Evolutionary conservation across 2,888 invertebrate species (phyloP).

Genomic region (Tanytarsus gracilentus): DNA sequence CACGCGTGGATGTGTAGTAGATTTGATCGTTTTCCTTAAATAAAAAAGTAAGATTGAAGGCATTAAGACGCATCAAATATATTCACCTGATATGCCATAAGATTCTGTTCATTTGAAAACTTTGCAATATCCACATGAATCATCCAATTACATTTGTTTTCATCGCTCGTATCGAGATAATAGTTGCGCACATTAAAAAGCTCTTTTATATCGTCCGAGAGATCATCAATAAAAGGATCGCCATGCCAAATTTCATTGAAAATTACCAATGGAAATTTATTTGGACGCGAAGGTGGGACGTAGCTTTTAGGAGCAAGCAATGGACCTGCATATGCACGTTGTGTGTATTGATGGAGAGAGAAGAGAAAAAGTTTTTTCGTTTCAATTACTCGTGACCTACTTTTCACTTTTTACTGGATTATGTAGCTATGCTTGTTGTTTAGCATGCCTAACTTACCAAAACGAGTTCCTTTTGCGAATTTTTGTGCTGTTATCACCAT

Average conservation of each 20-base stretch:
- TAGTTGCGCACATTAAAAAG: conserved; percentile 30
- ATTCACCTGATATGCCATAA: conserved; percentile 30
- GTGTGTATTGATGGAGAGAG: no score
- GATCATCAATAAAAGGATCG: conserved; percentile 27
- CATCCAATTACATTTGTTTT: conserved; percentile 31
- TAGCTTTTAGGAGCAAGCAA: conserved; percentile 30
- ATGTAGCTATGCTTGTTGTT: neutral
- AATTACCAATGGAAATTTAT: conserved; percentile 30
- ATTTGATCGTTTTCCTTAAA: conserved; percentile 31
- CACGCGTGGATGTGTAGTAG: conserved; percentile 30
- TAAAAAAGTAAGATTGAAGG: neutral
- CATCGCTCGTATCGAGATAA: conserved; percentile 31
- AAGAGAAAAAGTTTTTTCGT: neutral
- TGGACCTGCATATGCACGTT: conserved; percentile 26
- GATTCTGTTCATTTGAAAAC: conserved; percentile 31
- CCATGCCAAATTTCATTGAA: conserved; percentile 30
- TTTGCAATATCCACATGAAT: conserved; percentile 31
- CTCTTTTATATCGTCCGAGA: conserved; percentile 30
- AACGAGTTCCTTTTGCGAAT: conserved; percentile 31
- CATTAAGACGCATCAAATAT: neutral
- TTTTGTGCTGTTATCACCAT: conserved; percentile 31
- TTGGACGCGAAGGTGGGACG: conserved; percentile 28
- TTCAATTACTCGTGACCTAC: conserved; percentile 16
- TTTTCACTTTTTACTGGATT: conserved; percentile 24
- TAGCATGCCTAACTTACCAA: conserved; percentile 21